Percentiles rank a stretch among this genome's conserved stretches.
These are phyloP conservation scores for Percopsis omiscomaycus DNA, from an alignment of 2,797 vertebrate genomes.

Conservation along the genomic window DNA sequence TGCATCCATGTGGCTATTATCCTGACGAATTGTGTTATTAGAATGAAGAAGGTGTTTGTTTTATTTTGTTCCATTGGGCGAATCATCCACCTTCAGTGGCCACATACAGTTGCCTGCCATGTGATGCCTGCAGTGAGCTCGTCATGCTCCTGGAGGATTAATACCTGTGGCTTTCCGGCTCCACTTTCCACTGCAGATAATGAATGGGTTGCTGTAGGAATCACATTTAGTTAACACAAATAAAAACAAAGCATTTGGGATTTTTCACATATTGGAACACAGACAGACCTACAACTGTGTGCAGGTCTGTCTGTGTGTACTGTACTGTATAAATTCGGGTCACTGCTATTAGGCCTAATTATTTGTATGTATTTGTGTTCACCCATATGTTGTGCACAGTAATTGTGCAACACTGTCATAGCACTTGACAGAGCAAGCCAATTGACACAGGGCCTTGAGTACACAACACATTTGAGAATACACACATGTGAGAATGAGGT, in stretches of 20 bases:
- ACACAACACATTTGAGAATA: conserved; percentile 24
- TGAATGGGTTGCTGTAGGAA: conserved; percentile 42
- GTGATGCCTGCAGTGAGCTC: conserved; percentile 43
- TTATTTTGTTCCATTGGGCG: conserved; percentile 44
- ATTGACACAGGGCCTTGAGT: conserved; percentile 11
- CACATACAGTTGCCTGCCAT: conserved; percentile 54
- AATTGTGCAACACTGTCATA: conserved; percentile 36
- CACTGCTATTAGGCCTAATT: conserved; percentile 8
- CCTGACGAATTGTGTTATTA: too few relatives aligned
- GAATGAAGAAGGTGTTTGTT: conserved; percentile 23
- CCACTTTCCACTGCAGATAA: conserved; percentile 53
- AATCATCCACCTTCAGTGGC: conserved; percentile 46
- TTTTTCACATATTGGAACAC: conserved; percentile 20
- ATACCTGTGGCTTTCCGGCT: conserved; percentile 62
- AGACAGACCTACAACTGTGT: conserved; percentile 13
- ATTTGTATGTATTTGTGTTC: conserved; percentile 39
- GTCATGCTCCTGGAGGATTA: conserved; percentile 60
- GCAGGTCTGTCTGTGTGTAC: conserved; percentile 28
- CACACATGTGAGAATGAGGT: conserved; percentile 19
- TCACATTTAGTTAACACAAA: conserved; percentile 55
- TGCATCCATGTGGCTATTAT: neutral
- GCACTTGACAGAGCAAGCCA: conserved; percentile 21
- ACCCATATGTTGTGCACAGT: conserved; percentile 34
- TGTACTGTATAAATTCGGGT: conserved; percentile 22
- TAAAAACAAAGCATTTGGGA: conserved; percentile 47